phyloP scores from a whole-genome alignment of 2,888 invertebrate genomes.

The Allygus modestus region DNA sequence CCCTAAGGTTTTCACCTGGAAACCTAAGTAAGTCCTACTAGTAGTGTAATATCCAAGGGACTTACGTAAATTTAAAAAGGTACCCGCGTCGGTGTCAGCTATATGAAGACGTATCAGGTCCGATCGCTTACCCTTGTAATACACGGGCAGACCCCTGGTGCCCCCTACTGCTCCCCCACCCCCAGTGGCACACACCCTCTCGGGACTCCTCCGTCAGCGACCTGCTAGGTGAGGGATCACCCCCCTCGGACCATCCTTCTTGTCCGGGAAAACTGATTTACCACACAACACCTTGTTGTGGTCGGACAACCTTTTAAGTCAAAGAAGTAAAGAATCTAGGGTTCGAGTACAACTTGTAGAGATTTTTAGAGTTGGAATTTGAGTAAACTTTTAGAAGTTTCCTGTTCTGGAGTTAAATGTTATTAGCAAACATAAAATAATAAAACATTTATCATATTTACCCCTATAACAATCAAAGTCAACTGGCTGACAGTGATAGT shows the following conservation, averaged over 20 bases:
- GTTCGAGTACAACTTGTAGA: too few relatives aligned
- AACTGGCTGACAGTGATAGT: too few relatives aligned
- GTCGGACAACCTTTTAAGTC: neutral
- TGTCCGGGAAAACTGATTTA: constrained; percentile 41
- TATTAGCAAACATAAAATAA: too few relatives aligned
- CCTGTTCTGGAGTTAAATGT: too few relatives aligned
- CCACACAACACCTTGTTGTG: neutral
- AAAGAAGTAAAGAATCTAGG: too few relatives aligned
- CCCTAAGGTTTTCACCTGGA: too few relatives aligned
- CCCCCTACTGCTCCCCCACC: neutral
- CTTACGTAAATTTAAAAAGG: neutral
- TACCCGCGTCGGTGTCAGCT: constrained; percentile 27
- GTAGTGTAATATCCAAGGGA: neutral
- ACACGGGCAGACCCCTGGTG: neutral
- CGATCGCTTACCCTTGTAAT: constrained; percentile 43
- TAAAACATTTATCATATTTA: too few relatives aligned
- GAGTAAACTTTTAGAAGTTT: too few relatives aligned
- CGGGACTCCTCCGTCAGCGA: constrained; percentile 31
- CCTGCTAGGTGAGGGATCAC: constrained; percentile 27
- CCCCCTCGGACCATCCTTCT: constrained; percentile 43
- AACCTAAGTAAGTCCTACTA: too few relatives aligned
- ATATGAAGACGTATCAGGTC: constrained; percentile 48
- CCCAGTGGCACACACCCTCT: neutral
- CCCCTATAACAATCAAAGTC: too few relatives aligned
- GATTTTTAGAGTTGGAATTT: too few relatives aligned